phyloP scores from a whole-genome alignment of 2,888 invertebrate species.

The Tholera decimalis region DNA sequence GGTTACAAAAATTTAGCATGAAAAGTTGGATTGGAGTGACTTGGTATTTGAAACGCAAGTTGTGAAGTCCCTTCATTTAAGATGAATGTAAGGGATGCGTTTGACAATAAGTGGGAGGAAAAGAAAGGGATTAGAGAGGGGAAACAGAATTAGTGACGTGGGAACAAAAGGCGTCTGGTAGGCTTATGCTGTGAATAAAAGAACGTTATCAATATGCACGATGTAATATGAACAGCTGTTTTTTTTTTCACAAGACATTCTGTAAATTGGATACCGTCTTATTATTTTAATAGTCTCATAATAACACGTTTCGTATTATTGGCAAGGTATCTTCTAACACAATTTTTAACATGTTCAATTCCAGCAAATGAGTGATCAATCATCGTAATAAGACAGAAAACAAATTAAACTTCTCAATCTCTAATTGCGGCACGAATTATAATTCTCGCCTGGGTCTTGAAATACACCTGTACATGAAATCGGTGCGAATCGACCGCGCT shows the following conservation, averaged over 20 bases:
- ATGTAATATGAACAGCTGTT: too few relatives aligned
- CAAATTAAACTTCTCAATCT: conserved; percentile 55
- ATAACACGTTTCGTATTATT: conserved; percentile 20
- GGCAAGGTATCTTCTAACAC: conserved; percentile 34
- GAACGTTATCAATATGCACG: neutral
- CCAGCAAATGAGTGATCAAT: conserved; percentile 38
- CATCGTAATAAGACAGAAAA: conserved; percentile 60
- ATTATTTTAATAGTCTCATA: conserved; percentile 11
- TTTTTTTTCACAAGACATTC: neutral
- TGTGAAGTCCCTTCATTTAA: neutral
- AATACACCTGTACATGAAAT: conserved; percentile 75
- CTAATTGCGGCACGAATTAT: conserved; percentile 61
- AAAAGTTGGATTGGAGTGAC: too few relatives aligned
- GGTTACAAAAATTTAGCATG: too few relatives aligned
- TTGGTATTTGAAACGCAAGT: neutral
- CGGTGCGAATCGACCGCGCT: conserved; percentile 83
- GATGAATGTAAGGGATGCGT: neutral
- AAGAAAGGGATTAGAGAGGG: neutral
- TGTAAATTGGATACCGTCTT: neutral
- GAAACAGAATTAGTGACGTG: neutral
- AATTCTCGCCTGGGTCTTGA: conserved; percentile 68
- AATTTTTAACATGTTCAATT: conserved; percentile 21
- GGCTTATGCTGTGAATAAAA: neutral
- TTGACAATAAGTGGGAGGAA: too few relatives aligned
- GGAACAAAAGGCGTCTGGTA: neutral